Conservation (phyloP, 2,888 invertebrate genomes). For the Lycia hirtaria region DNA sequence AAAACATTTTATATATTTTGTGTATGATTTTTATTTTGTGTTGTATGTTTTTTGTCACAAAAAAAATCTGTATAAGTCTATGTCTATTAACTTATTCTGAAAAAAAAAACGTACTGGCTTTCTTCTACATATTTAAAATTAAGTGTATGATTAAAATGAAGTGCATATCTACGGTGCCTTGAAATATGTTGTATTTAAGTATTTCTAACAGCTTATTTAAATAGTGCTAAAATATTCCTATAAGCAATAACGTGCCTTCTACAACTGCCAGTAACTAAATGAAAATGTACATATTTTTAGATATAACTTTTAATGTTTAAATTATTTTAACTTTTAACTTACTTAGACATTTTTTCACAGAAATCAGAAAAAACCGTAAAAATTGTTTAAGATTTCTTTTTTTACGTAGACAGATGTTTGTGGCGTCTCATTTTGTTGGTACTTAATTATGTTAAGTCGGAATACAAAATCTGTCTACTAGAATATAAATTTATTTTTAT, state of each 20-base stretch:
- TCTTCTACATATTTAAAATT: neutral
- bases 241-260: constrained; percentile 68
- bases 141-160: neutral
- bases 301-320: constrained; percentile 41
- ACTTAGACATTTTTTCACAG: constrained; percentile 67
- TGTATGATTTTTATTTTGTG: too few species aligned
- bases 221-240: constrained; percentile 8
- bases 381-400: neutral
- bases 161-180: constrained; percentile 23
- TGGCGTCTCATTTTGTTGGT: constrained; percentile 43
- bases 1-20: too few species aligned
- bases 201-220: constrained; percentile 6
- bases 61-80: too few species aligned
- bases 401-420: constrained; percentile 12
- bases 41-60: too few species aligned
- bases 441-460: constrained; percentile 56
- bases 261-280: constrained; percentile 80
- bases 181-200: neutral
- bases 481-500: too few species aligned
- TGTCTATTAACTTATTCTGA: too few species aligned
- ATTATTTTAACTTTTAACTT: constrained; percentile 50
- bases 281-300: constrained; percentile 73
- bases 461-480: too few species aligned
- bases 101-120: too few species aligned
- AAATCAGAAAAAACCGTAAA: constrained; percentile 27